These are phyloP conservation scores for Manduca sexta DNA, from an alignment of 1,140 invertebrate species.

Conservation along the genomic window DNA sequence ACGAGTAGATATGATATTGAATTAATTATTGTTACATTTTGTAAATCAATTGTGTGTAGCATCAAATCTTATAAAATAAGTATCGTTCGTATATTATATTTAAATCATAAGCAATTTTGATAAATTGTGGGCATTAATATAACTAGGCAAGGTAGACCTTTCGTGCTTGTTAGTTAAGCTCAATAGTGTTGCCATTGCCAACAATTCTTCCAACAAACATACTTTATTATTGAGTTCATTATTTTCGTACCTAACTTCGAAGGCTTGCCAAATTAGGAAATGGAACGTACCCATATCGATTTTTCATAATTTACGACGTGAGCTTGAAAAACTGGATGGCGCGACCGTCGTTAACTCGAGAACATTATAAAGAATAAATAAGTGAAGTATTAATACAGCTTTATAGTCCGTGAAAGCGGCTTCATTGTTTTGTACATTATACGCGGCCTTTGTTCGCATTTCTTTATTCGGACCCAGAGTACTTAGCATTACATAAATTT, in stretches of 20 bases:
- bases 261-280: constrained; percentile 45
- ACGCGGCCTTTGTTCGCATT: constrained; percentile 34
- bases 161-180: too few species aligned
- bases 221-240: too few species aligned
- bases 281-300: constrained; percentile 40
- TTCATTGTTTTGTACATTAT: constrained; percentile 47
- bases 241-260: too few species aligned
- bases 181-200: too few species aligned
- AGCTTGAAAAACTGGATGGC: constrained; percentile 58
- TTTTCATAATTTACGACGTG: constrained; percentile 63
- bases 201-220: constrained; percentile 8
- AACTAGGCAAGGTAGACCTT: too few species aligned
- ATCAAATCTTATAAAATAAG: too few species aligned
- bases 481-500: constrained; percentile 37
- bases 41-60: too few species aligned
- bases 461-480: constrained; percentile 29
- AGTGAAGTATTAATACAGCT: constrained; percentile 60
- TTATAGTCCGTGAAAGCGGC: constrained; percentile 63
- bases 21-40: too few species aligned
- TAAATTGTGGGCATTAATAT: too few species aligned
- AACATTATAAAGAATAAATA: constrained; percentile 70
- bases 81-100: too few species aligned
- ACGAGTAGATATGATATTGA: too few species aligned
- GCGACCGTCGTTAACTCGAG: constrained; percentile 64
- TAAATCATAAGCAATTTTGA: too few species aligned